These are phyloP conservation scores for Thumatha senex DNA, from an alignment of 2,888 invertebrate genomes.

Conservation along the genomic window DNA sequence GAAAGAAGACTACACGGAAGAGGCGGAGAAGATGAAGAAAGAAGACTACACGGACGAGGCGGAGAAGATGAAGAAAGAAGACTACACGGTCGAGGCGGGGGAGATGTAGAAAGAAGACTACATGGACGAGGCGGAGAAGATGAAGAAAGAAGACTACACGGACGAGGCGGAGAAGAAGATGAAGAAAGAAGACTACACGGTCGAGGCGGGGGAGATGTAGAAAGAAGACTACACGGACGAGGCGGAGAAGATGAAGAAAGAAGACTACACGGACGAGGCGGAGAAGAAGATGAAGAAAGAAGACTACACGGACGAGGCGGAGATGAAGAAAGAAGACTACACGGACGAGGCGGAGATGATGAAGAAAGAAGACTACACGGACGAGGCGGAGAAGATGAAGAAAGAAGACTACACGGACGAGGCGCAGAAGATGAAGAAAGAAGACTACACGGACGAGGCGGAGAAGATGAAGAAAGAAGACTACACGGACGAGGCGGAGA, in stretches of 20 bases:
- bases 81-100: constrained; percentile 2
- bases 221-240: constrained; percentile 1
- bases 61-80: not conserved
- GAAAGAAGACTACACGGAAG: constrained; percentile 9
- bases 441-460: constrained; percentile 1
- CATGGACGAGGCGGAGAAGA: constrained; percentile 3
- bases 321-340: constrained; percentile 10
- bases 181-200: not conserved
- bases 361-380: constrained; percentile 1
- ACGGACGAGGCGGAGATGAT: not conserved
- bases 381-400: not conserved
- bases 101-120: not conserved
- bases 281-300: not conserved
- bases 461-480: constrained; percentile 1
- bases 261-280: not conserved
- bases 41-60: constrained; percentile 1
- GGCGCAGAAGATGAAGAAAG: not conserved
- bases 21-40: constrained; percentile 1
- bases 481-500: constrained; percentile 1
- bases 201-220: constrained; percentile 2
- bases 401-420: constrained; percentile 3
- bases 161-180: constrained; percentile 1
- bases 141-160: constrained; percentile 1
- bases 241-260: not conserved
- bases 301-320: not conserved